These are phyloP conservation scores for Synanthedon formicaeformis DNA, from an alignment of 2,888 invertebrate species.

Conservation along the genomic window DNA sequence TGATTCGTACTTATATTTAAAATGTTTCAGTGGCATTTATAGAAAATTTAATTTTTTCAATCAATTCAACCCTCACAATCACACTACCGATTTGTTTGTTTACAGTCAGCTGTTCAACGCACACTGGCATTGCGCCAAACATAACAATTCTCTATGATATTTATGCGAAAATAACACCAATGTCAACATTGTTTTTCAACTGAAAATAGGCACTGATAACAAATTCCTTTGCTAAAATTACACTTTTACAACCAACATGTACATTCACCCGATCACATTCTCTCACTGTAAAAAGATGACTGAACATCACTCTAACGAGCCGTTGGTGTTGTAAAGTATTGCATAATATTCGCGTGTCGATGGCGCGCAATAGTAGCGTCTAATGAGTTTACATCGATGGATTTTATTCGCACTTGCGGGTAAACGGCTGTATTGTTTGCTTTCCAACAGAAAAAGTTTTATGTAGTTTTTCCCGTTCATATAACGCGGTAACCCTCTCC, in stretches of 20 bases:
- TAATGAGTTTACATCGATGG: constrained; percentile 42
- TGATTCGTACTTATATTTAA: constrained; percentile 14
- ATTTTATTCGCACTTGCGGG: constrained; percentile 31
- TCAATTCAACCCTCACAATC: constrained; percentile 22
- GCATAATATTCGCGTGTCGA: constrained; percentile 46
- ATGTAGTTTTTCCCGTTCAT: not conserved
- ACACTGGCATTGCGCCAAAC: constrained; percentile 49
- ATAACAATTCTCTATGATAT: constrained; percentile 45
- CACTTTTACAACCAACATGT: constrained; percentile 10
- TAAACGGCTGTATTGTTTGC: not conserved
- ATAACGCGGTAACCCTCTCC: constrained; percentile 20
- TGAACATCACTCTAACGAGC: constrained; percentile 40
- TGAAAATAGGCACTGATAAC: constrained; percentile 14
- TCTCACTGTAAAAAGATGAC: constrained; percentile 41
- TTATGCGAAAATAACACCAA: constrained; percentile 60
- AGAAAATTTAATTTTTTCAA: not conserved
- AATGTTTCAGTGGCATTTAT: constrained; percentile 14
- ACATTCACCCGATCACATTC: constrained; percentile 31
- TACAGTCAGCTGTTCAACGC: constrained; percentile 60
- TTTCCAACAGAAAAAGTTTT: not conserved
- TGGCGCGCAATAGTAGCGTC: constrained; percentile 45
- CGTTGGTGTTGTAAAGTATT: constrained; percentile 41
- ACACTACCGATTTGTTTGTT: constrained; percentile 56
- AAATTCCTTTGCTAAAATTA: not conserved
- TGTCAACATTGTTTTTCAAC: constrained; percentile 65